Evolutionary conservation across 2,113 vertebrate genomes (phyloP).

Genomic region (Amphiprion ocellaris): DNA sequence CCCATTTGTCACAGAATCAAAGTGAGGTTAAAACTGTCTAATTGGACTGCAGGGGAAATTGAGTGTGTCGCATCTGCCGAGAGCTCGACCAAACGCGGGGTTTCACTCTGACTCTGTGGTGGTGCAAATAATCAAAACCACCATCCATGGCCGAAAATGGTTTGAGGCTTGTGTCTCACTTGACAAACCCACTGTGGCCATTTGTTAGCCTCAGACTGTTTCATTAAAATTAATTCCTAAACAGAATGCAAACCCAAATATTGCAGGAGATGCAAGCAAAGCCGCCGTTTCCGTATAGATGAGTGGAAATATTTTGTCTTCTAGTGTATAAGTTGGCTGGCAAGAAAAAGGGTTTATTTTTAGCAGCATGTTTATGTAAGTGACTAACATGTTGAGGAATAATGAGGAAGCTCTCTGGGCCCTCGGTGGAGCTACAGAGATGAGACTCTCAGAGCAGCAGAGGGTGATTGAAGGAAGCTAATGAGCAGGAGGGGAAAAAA

Average conservation of each 20-base stretch:
- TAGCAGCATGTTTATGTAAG: conserved; percentile 82
- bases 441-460: conserved; percentile 71
- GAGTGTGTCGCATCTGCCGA: conserved; percentile 58
- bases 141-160: neutral
- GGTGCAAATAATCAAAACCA: conserved; percentile 39
- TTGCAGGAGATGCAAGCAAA: conserved; percentile 47
- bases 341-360: conserved; percentile 78
- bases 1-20: conserved; percentile 73
- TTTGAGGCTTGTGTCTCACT: conserved; percentile 32
- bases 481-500: conserved; percentile 73
- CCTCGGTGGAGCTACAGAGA: conserved; percentile 75
- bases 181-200: conserved; percentile 6
- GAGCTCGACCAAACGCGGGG: conserved; percentile 37
- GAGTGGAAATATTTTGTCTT: conserved; percentile 64
- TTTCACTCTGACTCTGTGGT: conserved; percentile 35
- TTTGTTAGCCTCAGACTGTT: conserved; percentile 58
- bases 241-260: conserved; percentile 62
- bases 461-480: conserved; percentile 80
- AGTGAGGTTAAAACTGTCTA: conserved; percentile 70
- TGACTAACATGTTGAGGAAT: conserved; percentile 81
- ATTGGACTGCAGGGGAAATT: conserved; percentile 67
- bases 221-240: conserved; percentile 31
- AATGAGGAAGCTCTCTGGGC: conserved; percentile 79
- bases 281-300: conserved; percentile 48
- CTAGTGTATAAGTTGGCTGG: conserved; percentile 63